A percentile compares a stretch with the other conserved stretches of the same genome.
phyloP scores from a whole-genome alignment of 2,888 invertebrate species.

The Ophioninae sp. region DNA sequence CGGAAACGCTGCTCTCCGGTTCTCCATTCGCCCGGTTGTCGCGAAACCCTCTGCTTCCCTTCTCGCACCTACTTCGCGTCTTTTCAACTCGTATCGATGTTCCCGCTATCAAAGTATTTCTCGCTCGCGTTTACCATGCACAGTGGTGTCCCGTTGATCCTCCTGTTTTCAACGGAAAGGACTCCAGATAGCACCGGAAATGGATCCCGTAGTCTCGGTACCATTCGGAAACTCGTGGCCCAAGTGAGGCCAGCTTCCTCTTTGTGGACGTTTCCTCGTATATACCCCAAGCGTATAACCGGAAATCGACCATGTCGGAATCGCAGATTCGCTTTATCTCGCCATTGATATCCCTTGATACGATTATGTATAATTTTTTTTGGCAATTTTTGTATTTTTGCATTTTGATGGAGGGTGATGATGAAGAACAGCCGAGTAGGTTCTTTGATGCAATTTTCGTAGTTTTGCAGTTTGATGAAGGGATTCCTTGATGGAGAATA shows the following conservation, averaged over 20 bases:
- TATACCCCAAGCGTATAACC: background rate
- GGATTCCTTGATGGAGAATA: no score
- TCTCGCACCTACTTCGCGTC: constrained; percentile 16
- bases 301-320: constrained; percentile 22
- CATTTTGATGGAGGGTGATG: no score
- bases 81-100: constrained; percentile 1
- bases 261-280: background rate
- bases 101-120: background rate
- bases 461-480: no score
- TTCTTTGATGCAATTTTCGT: no score
- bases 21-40: constrained; percentile 23
- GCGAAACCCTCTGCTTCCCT: constrained; percentile 16
- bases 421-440: no score
- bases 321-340: background rate
- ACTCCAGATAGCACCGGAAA: constrained; percentile 69
- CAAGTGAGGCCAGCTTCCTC: constrained; percentile 47
- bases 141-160: constrained; percentile 25
- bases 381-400: no score
- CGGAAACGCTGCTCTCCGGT: constrained; percentile 22
- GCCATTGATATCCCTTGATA: no score
- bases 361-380: no score
- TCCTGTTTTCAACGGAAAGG: constrained; percentile 58
- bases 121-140: constrained; percentile 1
- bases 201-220: constrained; percentile 53
- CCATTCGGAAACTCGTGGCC: constrained; percentile 36